Conservation (phyloP, 2,888 invertebrate species). For the Hipparchia semele region DNA sequence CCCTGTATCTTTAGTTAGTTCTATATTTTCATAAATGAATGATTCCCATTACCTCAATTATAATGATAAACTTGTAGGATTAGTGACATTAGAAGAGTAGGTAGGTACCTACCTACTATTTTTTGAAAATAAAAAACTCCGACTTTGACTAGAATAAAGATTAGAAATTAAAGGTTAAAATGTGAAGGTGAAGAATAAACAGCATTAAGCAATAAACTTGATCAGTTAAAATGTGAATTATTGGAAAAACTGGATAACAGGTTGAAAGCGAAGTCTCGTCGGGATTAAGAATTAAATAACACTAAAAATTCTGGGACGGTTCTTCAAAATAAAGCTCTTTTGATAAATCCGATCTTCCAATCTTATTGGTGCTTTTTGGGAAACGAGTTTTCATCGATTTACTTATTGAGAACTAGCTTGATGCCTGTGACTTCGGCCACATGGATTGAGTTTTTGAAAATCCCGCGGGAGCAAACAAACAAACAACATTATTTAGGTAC, state of each 20-base stretch:
- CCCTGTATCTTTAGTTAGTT: no score
- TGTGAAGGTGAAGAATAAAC: conserved; percentile 9
- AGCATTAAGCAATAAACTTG: conserved; percentile 7
- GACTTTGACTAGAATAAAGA: no score
- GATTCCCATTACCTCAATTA: no score
- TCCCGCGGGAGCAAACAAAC: no score
- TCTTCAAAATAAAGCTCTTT: conserved; percentile 2
- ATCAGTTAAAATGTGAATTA: conserved; percentile 35
- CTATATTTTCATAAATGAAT: no score
- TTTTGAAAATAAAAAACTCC: no score
- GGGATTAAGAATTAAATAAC: conserved; percentile 21
- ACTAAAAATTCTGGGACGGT: not conserved
- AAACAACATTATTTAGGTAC: no score
- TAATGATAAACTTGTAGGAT: no score
- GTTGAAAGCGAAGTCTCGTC: conserved; percentile 34
- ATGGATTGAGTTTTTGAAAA: no score
- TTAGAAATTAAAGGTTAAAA: not conserved
- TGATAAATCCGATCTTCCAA: not conserved
- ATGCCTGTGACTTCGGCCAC: no score
- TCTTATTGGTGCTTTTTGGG: not conserved
- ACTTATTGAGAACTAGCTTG: not conserved
- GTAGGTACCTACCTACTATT: no score
- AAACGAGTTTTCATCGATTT: not conserved
- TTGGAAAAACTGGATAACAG: conserved; percentile 27
- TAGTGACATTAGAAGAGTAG: no score